Conservation (phyloP, 2,888 invertebrate genomes). For the Anorthoa munda region DNA sequence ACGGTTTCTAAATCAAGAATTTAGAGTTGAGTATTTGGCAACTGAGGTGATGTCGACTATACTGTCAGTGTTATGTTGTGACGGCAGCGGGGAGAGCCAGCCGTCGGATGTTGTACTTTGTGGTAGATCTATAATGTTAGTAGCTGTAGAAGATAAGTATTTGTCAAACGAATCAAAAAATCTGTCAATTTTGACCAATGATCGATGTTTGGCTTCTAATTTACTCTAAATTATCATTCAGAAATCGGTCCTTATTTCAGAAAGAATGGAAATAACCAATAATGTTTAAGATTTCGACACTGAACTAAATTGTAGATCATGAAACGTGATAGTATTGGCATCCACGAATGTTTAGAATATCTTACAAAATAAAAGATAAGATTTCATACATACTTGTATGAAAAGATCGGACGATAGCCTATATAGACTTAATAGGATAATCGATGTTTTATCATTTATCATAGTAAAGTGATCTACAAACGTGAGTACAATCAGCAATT, state of each 20-base stretch:
- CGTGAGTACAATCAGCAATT: constrained; percentile 37
- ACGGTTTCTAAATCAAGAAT: too few relatives aligned
- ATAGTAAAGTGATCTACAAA: constrained; percentile 51
- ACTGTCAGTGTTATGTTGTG: too few relatives aligned
- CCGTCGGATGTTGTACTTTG: too few relatives aligned
- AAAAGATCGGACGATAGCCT: constrained; percentile 48
- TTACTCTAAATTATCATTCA: too few relatives aligned
- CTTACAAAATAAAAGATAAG: constrained; percentile 45
- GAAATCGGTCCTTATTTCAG: neutral
- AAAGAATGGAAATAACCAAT: neutral
- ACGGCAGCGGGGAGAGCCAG: too few relatives aligned
- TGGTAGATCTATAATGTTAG: too few relatives aligned
- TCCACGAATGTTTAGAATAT: constrained; percentile 14
- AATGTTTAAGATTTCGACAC: neutral
- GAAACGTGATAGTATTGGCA: neutral
- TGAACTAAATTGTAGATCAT: neutral
- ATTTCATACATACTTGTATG: constrained; percentile 1
- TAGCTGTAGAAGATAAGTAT: too few relatives aligned
- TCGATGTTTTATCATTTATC: constrained; percentile 54
- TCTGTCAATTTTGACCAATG: too few relatives aligned
- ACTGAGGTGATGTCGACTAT: too few relatives aligned
- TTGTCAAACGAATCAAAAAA: too few relatives aligned
- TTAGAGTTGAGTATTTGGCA: too few relatives aligned
- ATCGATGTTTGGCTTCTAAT: too few relatives aligned
- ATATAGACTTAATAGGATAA: constrained; percentile 41